These are phyloP conservation scores for Himantopus leucocephalus DNA, from an alignment of 2,113 vertebrate genomes.

Conservation along the genomic window DNA sequence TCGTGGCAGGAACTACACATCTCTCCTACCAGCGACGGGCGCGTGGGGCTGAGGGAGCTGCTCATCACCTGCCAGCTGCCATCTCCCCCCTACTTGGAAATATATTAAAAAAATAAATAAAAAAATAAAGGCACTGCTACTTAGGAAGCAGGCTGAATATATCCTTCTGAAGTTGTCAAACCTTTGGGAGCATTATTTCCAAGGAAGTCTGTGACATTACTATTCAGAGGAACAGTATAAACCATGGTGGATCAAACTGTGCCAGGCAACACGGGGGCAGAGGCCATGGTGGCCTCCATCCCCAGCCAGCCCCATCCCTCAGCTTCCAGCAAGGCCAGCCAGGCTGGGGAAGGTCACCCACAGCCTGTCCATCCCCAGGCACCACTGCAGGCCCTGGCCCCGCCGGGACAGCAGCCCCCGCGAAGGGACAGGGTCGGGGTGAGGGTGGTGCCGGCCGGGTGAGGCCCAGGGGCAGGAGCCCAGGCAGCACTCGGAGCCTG, in stretches of 20 bases:
- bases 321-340: not conserved
- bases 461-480: too few relatives aligned
- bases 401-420: fast-evolving
- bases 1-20: not conserved
- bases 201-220: not conserved
- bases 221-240: not conserved
- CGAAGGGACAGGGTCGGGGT: fast-evolving
- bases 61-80: not conserved
- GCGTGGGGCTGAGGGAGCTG: fast-evolving
- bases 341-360: too few relatives aligned
- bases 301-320: not conserved
- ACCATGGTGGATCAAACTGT: not conserved
- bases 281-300: fast-evolving
- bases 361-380: fast-evolving
- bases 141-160: not conserved
- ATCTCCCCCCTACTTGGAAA: not conserved
- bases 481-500: fast-evolving
- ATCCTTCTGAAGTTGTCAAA: not conserved
- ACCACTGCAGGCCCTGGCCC: fast-evolving
- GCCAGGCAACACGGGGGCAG: fast-evolving
- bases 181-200: not conserved
- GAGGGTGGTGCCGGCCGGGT: fast-evolving
- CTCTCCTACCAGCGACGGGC: not conserved
- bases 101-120: not conserved
- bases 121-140: not conserved